Evolutionary conservation across 1,140 invertebrate genomes (phyloP).

Genomic region (Dinothrombium tinctorium): DNA sequence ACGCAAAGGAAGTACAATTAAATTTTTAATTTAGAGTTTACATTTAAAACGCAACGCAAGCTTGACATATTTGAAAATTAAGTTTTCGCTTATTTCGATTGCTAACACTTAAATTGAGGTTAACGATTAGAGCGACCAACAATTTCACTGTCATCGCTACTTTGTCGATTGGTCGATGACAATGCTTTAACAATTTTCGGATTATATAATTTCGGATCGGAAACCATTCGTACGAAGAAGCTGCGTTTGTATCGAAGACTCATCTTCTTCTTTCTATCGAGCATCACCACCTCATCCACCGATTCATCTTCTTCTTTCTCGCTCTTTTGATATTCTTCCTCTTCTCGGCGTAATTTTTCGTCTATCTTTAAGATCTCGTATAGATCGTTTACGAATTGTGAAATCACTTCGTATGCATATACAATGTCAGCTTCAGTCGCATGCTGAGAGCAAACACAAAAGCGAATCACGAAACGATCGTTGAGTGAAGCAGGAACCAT

Average conservation of each 20-base stretch:
- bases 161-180: background rate
- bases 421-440: constrained; percentile 65
- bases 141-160: background rate
- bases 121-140: too few species aligned
- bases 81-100: too few species aligned
- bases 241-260: constrained; percentile 66
- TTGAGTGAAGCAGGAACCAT: constrained; percentile 74
- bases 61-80: too few species aligned
- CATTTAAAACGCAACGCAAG: too few species aligned
- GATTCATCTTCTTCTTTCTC: constrained; percentile 17
- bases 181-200: constrained; percentile 31
- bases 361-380: constrained; percentile 26
- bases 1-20: too few species aligned
- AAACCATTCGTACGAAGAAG: constrained; percentile 84
- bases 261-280: constrained; percentile 30
- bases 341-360: background rate
- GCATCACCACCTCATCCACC: constrained; percentile 19
- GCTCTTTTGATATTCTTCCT: constrained; percentile 7
- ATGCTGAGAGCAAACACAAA: constrained; percentile 79
- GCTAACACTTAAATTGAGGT: too few species aligned
- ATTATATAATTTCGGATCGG: constrained; percentile 85
- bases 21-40: too few species aligned
- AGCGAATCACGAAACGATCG: constrained; percentile 65
- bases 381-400: constrained; percentile 53
- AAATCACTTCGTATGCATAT: constrained; percentile 69